Evolutionary conservation across 2,888 invertebrate genomes (phyloP), one percentile per base, ranked within the genome.

Genomic region (Bellardia pandia): DNA sequence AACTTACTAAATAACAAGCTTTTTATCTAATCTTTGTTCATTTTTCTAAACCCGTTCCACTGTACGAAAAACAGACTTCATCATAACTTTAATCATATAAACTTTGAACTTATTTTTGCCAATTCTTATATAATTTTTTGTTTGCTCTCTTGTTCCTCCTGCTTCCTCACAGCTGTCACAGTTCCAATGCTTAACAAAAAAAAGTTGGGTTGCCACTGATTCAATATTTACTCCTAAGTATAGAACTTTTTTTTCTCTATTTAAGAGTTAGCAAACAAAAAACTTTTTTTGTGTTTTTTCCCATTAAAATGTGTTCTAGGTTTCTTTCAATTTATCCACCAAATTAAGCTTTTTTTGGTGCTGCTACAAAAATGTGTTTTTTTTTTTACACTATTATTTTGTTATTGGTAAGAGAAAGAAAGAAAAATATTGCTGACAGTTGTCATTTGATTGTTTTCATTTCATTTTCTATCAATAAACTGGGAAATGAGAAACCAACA

Each of bases 381-480:
- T 42, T 48, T 69, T 56, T 42, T 58, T 56, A 16, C 42, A 33
- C 23, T 48, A 37, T 76, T 78, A 68, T 78, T 11, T 75, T 78
- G 60, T 75, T 71, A 64, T 66, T 80, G 45, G 53, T 51, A 5
- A 16, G 40, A 56, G 23, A 56, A 51, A 30, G 58, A 68, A 53
- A 33, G 40, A 71, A 78, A 77, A 85, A 88, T 79, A 80, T 79
- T 83, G 87, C 82, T 87, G 87, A 84, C 87, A 87, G 85, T 87
- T 88, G 85, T 87, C 87, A 88, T 88, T 81, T 86, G 81, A 86
- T 88, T 88, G 88, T 87, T 88, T 88, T 88, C 85, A 86, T 88
- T 88, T 88, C 87, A 88, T 87, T 87, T 88, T 85, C 82, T 85
- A 86, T 87, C 88, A 88, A 88, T 87, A 88, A 87, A 82, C 68